Conservation (phyloP, 2,888 invertebrate genomes). For the Liopterus haemorrhoidalis region DNA sequence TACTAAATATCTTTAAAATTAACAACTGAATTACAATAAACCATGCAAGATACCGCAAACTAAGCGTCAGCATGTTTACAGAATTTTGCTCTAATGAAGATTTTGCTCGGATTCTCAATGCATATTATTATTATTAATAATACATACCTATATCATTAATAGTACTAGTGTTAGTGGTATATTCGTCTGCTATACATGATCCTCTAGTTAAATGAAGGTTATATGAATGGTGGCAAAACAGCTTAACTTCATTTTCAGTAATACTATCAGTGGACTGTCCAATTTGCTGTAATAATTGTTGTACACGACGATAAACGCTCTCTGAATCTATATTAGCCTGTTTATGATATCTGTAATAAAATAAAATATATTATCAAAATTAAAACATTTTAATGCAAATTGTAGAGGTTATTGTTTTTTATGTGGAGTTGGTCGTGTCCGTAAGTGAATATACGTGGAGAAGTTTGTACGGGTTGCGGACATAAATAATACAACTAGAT, state of each 20-base stretch:
- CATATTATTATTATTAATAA: neutral
- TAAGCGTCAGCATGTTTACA: too few species aligned
- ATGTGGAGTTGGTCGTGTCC: too few species aligned
- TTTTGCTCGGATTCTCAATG: too few species aligned
- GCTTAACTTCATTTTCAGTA: conserved; percentile 72
- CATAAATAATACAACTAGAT: too few species aligned
- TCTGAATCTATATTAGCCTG: conserved; percentile 81
- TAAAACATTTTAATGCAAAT: too few species aligned
- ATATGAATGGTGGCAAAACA: conserved; percentile 84
- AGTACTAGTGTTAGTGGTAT: conserved; percentile 47
- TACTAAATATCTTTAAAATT: too few species aligned
- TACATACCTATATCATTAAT: conserved; percentile 13
- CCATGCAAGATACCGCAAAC: too few species aligned
- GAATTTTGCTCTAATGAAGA: too few species aligned
- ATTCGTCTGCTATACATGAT: conserved; percentile 73
- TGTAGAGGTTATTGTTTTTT: too few species aligned
- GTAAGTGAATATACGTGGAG: too few species aligned
- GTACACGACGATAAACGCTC: conserved; percentile 71
- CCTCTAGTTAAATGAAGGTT: conserved; percentile 76
- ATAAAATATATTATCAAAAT: conserved; percentile 7
- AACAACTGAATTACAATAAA: too few species aligned
- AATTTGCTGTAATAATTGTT: conserved; percentile 70
- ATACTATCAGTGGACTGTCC: conserved; percentile 69
- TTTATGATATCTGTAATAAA: conserved; percentile 57
- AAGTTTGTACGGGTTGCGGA: too few species aligned